A percentile compares a stretch with the other conserved stretches of the same genome.
phyloP scores from a whole-genome alignment of 2,888 invertebrate species.

The Melieria picta region DNA sequence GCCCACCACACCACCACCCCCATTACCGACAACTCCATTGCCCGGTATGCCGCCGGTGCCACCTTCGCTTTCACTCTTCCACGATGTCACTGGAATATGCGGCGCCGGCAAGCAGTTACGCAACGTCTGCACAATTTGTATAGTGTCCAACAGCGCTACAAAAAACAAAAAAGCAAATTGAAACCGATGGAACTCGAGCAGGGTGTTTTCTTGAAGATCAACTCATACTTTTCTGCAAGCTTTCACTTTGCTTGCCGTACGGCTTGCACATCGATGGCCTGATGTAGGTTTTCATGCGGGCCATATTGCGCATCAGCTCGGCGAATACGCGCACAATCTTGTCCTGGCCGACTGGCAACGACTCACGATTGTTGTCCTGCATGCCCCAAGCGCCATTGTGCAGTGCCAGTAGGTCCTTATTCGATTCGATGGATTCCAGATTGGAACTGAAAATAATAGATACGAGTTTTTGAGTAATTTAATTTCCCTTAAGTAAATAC shows the following conservation, averaged over 20 bases:
- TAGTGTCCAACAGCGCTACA: conserved; percentile 83
- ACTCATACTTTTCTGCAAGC: conserved; percentile 83
- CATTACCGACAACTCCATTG: conserved; percentile 24
- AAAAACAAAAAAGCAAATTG: background rate
- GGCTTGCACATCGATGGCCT: conserved; percentile 91
- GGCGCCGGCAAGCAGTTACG: conserved; percentile 87
- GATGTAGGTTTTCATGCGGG: conserved; percentile 88
- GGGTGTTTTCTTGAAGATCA: background rate
- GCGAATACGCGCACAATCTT: conserved; percentile 86
- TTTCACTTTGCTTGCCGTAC: conserved; percentile 89
- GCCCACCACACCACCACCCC: conserved; percentile 20
- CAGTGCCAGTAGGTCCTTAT: conserved; percentile 74
- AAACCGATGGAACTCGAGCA: no score
- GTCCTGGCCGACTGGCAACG: conserved; percentile 76
- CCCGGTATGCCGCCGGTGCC: conserved; percentile 39
- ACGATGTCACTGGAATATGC: conserved; percentile 87
- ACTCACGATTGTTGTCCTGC: conserved; percentile 54
- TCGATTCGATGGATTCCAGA: conserved; percentile 66
- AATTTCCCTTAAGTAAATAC: background rate
- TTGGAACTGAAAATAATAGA: conserved; percentile 54
- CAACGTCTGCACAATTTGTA: conserved; percentile 85
- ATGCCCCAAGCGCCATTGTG: conserved; percentile 76
- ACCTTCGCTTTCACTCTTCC: conserved; percentile 82
- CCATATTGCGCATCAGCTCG: conserved; percentile 88
- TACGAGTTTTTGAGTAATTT: background rate